Base-by-base conservation (phyloP, 2,113 vertebrate genomes). In the Prolemur simus region DNA sequence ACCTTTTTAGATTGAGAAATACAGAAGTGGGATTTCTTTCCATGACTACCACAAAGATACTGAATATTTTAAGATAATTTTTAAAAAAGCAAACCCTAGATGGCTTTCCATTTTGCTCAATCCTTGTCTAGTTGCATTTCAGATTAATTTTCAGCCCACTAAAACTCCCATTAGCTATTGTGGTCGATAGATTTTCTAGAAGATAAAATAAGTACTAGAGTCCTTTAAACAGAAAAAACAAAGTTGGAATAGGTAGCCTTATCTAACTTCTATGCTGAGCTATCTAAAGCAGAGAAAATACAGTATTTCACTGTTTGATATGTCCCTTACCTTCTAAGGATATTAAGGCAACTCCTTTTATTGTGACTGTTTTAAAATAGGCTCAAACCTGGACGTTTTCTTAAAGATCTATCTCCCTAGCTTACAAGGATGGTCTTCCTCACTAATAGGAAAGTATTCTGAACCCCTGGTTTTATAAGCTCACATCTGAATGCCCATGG, bases 1-100 rank as follows among this genome's bases (percentile, higher is more conserved):
- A 89, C 96, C 11, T 29, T 87, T 97, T 96, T 63, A 93, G 68
- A 87, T 89, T 96, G 83, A 84, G 49, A 95, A 95, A 93, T 49
- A 91, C 54, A 37, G 68, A 92, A 96, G 23, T 86, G 17, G 14
- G 6, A 85, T 78, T 86, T 83, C 47, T 95, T 91, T 85, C 54
- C 12, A 52, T 74, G 54, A 52, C 76, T 63, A 77, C 60, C 34
- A 54, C 83, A 92, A 89, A 93, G 23, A 93, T 37, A 89, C 64
- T 45, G 21, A 92, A 80, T 91, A 76, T n/a, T 94, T 95, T 58
- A 71, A 87, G 39, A 74, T 81, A 20, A 20, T 73, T 94, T 81
- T 92, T 45, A 74, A 37, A 87, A 89, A 95, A 88, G 11, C 34
- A 89, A 73, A 68, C 4, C 12, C 77, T 88, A 88, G 1, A 37